These are phyloP conservation scores for Rousettus leschenaultii DNA, from an alignment of 2,113 vertebrate genomes.

Conservation along the genomic window DNA sequence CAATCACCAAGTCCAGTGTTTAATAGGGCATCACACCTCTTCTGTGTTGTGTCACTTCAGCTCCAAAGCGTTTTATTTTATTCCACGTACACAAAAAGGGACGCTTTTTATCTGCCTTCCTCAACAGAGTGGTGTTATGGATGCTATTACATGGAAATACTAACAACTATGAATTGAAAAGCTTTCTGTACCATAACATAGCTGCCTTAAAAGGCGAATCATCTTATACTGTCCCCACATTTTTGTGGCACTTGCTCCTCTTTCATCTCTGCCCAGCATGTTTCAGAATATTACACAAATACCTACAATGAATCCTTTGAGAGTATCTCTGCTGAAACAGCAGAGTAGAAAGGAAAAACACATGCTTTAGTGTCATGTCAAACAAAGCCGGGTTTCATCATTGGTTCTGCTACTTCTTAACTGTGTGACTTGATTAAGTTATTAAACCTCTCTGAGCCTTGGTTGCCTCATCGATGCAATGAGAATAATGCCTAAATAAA, in stretches of 20 bases:
- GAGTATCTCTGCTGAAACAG: neutral
- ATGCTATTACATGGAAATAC: neutral
- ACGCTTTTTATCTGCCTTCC: slow-evolving; percentile 55
- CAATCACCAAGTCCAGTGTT: slow-evolving; percentile 30
- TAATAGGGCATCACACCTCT: neutral
- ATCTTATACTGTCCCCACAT: neutral
- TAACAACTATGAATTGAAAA: slow-evolving; percentile 69
- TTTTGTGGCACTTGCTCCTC: neutral
- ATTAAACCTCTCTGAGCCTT: neutral
- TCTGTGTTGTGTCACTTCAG: slow-evolving; percentile 30
- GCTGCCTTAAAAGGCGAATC: neutral
- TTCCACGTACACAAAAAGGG: slow-evolving; percentile 34
- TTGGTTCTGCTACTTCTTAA: neutral
- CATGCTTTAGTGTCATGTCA: neutral
- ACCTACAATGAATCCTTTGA: neutral
- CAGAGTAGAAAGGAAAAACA: neutral
- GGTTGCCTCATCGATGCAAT: neutral
- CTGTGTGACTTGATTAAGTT: neutral
- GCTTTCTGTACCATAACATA: neutral
- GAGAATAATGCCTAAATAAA: neutral
- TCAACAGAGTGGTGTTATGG: slow-evolving; percentile 35
- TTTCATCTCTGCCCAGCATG: neutral
- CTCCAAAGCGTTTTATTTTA: slow-evolving; percentile 51
- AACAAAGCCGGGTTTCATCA: neutral
- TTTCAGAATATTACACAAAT: slow-evolving; percentile 6